Conservation (phyloP, 1,140 invertebrate species). For the Lerema accius region DNA sequence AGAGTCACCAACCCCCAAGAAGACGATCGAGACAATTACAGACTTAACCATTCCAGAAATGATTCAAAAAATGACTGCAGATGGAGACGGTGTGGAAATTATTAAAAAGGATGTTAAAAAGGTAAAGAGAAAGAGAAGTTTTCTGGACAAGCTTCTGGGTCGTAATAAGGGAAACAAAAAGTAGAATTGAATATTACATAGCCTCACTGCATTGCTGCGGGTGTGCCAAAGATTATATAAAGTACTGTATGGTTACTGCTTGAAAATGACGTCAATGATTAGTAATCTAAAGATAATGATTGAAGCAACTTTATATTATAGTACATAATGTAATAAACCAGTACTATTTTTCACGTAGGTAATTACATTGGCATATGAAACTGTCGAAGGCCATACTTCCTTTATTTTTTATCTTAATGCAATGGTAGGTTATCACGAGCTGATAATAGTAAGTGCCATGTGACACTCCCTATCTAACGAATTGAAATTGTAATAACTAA, state of each 20-base stretch:
- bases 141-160: constrained; percentile 73
- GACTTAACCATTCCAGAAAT: constrained; percentile 73
- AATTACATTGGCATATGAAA: constrained; percentile 49
- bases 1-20: constrained; percentile 51
- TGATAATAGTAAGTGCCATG: constrained; percentile 74
- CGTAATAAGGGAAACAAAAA: constrained; percentile 67
- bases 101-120: constrained; percentile 60
- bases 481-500: constrained; percentile 47
- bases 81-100: constrained; percentile 61
- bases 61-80: constrained; percentile 68
- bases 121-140: constrained; percentile 76
- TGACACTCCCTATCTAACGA: constrained; percentile 69
- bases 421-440: constrained; percentile 72
- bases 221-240: constrained; percentile 71
- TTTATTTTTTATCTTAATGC: constrained; percentile 73
- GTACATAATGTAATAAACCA: constrained; percentile 32
- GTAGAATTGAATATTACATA: constrained; percentile 46
- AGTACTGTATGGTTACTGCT: constrained; percentile 46
- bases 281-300: constrained; percentile 61
- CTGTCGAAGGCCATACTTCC: constrained; percentile 66
- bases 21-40: constrained; percentile 47
- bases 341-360: constrained; percentile 35
- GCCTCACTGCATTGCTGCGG: constrained; percentile 47
- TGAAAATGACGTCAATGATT: constrained; percentile 59
- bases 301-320: constrained; percentile 33